These are phyloP conservation scores for Eurosta solidaginis DNA, from an alignment of 1,140 invertebrate genomes.

Conservation along the genomic window DNA sequence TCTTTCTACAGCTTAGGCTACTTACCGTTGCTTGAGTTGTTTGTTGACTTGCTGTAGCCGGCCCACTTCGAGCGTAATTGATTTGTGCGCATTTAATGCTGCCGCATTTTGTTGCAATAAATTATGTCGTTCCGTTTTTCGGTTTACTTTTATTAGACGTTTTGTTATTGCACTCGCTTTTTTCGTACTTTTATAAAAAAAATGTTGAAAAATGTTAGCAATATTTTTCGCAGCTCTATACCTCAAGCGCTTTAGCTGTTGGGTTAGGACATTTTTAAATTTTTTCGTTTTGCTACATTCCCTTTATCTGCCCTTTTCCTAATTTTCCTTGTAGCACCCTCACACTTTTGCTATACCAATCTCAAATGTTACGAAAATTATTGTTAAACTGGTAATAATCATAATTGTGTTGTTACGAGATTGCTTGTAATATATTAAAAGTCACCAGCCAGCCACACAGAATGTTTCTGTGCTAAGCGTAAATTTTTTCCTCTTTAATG, in stretches of 20 bases:
- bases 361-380: slow-evolving; percentile 1
- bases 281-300: not conserved
- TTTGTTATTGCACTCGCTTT: not conserved
- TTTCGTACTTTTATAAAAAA: slow-evolving; percentile 18
- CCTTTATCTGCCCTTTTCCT: not conserved
- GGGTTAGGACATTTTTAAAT: not conserved
- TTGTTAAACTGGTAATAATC: slow-evolving; percentile 7
- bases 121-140: not conserved
- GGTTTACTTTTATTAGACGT: not conserved
- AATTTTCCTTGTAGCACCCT: not conserved
- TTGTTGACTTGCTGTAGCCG: not conserved
- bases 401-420: not conserved
- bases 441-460: not conserved
- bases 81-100: slow-evolving; percentile 21
- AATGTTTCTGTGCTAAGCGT: not conserved
- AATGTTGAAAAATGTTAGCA: slow-evolving; percentile 20
- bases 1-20: not conserved
- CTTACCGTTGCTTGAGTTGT: not conserved
- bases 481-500: not conserved
- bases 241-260: not conserved
- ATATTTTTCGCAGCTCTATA: not conserved
- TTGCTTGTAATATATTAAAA: slow-evolving; percentile 22
- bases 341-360: not conserved
- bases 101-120: slow-evolving; percentile 25
- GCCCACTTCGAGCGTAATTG: slow-evolving; percentile 21